Evolutionary conservation across 2,888 invertebrate genomes (phyloP).

Genomic region (Luperina testacea): DNA sequence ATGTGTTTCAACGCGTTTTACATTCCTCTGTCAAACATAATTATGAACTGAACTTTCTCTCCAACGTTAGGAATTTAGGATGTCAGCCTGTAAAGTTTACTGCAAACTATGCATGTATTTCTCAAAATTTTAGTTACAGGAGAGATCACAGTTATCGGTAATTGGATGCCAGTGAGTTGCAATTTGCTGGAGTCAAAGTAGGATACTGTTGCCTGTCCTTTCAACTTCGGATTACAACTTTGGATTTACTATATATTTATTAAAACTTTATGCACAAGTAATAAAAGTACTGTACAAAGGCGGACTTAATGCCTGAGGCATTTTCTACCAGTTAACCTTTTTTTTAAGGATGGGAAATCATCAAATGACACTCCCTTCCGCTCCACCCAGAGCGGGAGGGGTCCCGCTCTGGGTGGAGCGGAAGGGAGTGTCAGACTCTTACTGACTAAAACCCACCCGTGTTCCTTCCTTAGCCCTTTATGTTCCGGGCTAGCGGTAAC

Average conservation of each 20-base stretch:
- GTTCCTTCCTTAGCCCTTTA: too few species aligned
- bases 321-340: neutral
- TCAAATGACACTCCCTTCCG: too few species aligned
- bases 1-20: slow-evolving; percentile 22
- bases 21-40: slow-evolving; percentile 10
- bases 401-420: too few species aligned
- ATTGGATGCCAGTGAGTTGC: neutral
- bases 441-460: too few species aligned
- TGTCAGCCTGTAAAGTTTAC: neutral
- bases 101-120: too few species aligned
- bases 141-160: neutral
- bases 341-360: too few species aligned
- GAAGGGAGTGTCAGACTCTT: too few species aligned
- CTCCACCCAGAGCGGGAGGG: too few species aligned
- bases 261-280: neutral
- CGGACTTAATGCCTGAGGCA: neutral
- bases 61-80: neutral
- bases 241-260: neutral
- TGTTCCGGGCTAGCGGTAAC: too few species aligned
- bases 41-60: slow-evolving; percentile 1
- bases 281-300: neutral
- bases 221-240: too few species aligned
- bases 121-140: neutral
- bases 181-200: neutral
- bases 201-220: neutral